These are phyloP conservation scores for Camelus dromedarius DNA, from an alignment of 2,113 vertebrate species.

Conservation along the genomic window DNA sequence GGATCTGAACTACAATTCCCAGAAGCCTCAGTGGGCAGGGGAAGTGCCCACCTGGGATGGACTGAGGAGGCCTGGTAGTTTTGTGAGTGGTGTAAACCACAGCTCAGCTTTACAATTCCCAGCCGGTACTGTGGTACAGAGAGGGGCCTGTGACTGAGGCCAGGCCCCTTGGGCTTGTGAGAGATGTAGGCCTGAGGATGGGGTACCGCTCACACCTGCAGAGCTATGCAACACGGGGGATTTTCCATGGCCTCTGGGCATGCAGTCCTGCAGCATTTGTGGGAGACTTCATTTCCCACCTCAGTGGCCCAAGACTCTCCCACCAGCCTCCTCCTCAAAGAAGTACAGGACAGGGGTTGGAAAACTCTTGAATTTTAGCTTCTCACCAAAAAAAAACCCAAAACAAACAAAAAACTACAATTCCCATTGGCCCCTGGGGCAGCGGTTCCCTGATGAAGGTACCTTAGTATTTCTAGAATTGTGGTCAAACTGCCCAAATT, in stretches of 20 bases:
- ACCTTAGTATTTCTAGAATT: background rate
- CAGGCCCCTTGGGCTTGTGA: background rate
- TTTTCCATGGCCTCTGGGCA: background rate
- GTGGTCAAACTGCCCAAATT: background rate
- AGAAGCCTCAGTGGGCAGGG: background rate
- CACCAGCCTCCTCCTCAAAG: background rate
- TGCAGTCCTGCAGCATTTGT: background rate
- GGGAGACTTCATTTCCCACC: background rate
- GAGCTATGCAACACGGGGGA: background rate
- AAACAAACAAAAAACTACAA: background rate
- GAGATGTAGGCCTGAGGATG: background rate
- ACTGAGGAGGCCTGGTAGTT: background rate
- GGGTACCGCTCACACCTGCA: background rate
- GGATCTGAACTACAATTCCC: background rate
- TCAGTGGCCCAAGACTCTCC: background rate
- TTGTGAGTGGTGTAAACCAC: background rate
- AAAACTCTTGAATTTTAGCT: background rate
- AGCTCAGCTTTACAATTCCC: background rate
- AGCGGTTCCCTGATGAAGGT: background rate
- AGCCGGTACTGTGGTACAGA: background rate
- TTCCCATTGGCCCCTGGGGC: background rate
- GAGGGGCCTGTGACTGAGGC: background rate
- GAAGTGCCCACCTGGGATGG: fast-evolving
- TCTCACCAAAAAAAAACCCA: background rate
- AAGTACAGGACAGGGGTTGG: background rate